Evolutionary conservation across 2,888 invertebrate genomes (phyloP), one percentile per base, ranked within the genome.

Genomic region (Limnephilus lunatus): DNA sequence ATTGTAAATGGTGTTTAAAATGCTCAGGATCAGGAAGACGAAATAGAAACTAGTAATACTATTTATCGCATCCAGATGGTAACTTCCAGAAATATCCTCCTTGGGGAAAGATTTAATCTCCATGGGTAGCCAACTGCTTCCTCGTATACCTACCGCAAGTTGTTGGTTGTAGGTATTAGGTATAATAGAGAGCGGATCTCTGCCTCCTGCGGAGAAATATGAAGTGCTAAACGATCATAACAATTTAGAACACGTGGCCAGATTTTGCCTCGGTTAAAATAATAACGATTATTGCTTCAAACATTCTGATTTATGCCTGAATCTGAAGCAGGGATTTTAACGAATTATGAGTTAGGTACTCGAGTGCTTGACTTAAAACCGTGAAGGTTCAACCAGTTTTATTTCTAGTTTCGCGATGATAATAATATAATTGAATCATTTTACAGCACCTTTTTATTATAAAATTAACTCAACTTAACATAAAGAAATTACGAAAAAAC

Each of bases 191-290:
- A 68, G n/a, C 68, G 68, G 68, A 68, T 68, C 68, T 68, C 32
- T 35, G 68, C 30, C 53, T 87, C 87, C 87, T 81, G 89, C 4
- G 89, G 48, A 32, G 89, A n/a, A 81, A n/a, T 81, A 48, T 81
- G 81, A 81, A 81, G 89, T 89, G 81, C 30, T 83, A 48, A 82
- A 82, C 14, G 83, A 48, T 90, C 19, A 48, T 31, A 83, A 82
- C 48, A 83, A 83, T 83, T 90, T 53, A 31, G 48, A 81, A 81
- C 90, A 90, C 90, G 90, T 90, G 90, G 90, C 39, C 83, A 48
- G 90, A 83, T 83, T 90, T 81, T 25, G 81, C 89, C 87, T n/a
- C 32, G 31, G 14, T 82, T 30, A 81, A 89, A 80, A 48, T 30
- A 68, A 32, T 88, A 68, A 53, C 30, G 68, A 68, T 90, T 48